Evolutionary conservation across 2,113 vertebrate genomes (phyloP), one percentile per base, ranked within the genome.

Genomic region (pig (Sus scrofa)): DNA sequence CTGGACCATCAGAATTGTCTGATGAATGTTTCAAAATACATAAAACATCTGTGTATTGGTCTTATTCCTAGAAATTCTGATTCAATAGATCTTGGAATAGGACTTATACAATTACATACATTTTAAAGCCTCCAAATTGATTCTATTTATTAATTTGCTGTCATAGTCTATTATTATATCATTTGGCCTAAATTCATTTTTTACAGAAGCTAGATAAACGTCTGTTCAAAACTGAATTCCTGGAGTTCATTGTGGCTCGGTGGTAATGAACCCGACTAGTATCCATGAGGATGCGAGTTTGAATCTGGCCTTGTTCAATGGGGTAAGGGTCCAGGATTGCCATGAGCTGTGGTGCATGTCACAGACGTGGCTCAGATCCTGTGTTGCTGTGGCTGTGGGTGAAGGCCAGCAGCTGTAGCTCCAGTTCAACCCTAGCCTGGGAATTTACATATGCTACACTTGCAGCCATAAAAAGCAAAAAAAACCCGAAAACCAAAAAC

Each of bases 201-300:
- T 92, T 34, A 67, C 19, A 50, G 44, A 78, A 68, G 52, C 18
- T 83, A 83, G 30, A 60, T 88, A 32, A 75, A 88, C 88, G 34
- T 67, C 30, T 92, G 58, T 50, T 95, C 18, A 68, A 88, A 92
- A 7, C 32, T 68, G 60, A 63, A 68, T 88, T 75, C 82, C 77
- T 52, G 70, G 84, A 83, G 44, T 44, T 44, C 44, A 8, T 44
- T 8, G 44, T 44, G 44, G 44, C 44, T 44, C 44, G 8, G 44
- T 44, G 44, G 44, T 44, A 44, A 44, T 8, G 8, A 44, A 44
- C 44, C 44, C 44, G 44, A 44, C 44, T 44, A 44, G 44, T 44
- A 44, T 44, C 44, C 44, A 44, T 44, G 44, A 44, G 44, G 44
- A 4, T 44, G 44, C 44, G 8, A 6, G 44, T 44, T 44, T 8